phyloP scores from a whole-genome alignment of 2,113 vertebrate species.

The Tychaedon coryphoeus region DNA sequence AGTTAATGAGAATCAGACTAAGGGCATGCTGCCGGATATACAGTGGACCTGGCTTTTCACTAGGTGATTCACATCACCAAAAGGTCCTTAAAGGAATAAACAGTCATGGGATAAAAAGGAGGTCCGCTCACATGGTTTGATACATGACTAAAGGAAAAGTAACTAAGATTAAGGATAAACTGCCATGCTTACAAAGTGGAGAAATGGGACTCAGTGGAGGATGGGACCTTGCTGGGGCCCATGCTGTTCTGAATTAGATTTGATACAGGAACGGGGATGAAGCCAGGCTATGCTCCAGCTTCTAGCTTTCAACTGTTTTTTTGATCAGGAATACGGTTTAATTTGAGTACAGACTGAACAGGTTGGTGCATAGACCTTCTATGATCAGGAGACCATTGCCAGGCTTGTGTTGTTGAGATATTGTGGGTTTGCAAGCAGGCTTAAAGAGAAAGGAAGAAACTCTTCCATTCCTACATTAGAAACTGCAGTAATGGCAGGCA shows the following conservation, averaged over 20 bases:
- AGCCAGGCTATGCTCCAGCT: background rate
- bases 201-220: background rate
- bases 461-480: background rate
- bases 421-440: background rate
- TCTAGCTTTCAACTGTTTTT: background rate
- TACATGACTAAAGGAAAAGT: background rate
- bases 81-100: slow-evolving; percentile 4
- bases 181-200: background rate
- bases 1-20: slow-evolving; percentile 26
- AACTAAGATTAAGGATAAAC: background rate
- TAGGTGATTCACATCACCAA: background rate
- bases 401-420: background rate
- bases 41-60: background rate
- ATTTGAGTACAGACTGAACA: background rate
- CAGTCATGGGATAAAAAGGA: background rate
- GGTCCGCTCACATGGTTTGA: background rate
- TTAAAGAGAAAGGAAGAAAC: background rate
- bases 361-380: background rate
- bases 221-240: background rate
- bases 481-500: background rate
- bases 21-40: background rate
- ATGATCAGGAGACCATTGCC: background rate
- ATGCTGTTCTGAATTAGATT: background rate
- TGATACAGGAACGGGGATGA: background rate
- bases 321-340: background rate